Evolutionary conservation across 1,140 invertebrate species (phyloP), one percentile per base, ranked within the genome.

Genomic region (Heliconius nattereri): DNA sequence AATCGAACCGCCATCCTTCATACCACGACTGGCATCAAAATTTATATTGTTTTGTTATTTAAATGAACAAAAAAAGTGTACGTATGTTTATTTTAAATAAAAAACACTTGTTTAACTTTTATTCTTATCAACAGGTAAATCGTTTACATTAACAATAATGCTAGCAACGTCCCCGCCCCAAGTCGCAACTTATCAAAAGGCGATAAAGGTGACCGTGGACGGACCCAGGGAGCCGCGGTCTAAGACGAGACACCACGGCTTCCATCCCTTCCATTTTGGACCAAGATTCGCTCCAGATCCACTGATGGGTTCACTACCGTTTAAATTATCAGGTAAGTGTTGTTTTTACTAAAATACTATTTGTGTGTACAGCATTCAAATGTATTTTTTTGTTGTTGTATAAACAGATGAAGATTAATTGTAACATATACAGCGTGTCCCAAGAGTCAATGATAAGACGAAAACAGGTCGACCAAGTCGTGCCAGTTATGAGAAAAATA

Each of bases 151-250:
- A 85, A 99, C 98, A 73, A 99, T 99, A 91, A 98, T 98, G 92
- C 96, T 99, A 84, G 97, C 97, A 78, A 98, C 98, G 26, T 97
- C 97, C 71, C 98, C 99, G 60, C 98, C 98, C 23, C 98, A 99
- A 95, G 96, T 99, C 52, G 97, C 98, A 19, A 98, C 98, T 3
- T 98, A 99, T 91, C 97, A 96, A 78, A 99, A 99, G 91, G 98
- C 98, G 52, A 99, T 99, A 90, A 99, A 99, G 95, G 98, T 99
- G 71, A 99, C 99, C 0, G 99, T 99, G 57, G 99, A 99, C 92
- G 99, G 99, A 73, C 99, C 99, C 0, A 80, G 99, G 85, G 99
- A 99, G 91, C 98, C 99, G 2, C 95, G 99, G 83, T 99, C 98
- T 40, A 99, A 99, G 95, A 98, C 98, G 85, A 95, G 97, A 76